Evolutionary conservation across 2,797 vertebrate species (phyloP).

Genomic region (Eospalax fontanierii): DNA sequence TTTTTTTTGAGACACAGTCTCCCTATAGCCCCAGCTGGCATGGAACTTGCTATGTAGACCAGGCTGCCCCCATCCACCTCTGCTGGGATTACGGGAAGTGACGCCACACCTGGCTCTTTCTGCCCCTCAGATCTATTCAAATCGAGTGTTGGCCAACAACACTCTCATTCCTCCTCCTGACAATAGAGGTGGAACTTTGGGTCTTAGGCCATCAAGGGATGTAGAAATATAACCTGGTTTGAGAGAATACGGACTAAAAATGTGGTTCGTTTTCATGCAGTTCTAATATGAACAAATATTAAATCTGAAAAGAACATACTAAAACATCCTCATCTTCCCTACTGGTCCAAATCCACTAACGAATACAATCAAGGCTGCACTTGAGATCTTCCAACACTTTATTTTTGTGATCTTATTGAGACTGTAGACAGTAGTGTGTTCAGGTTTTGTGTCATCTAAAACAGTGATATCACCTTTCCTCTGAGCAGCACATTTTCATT

Average conservation of each 20-base stretch:
- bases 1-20: too few species aligned
- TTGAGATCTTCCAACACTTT: constrained; percentile 62
- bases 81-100: too few species aligned
- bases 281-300: constrained; percentile 89
- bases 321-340: neutral
- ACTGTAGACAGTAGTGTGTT: constrained; percentile 54
- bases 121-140: neutral
- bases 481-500: constrained; percentile 22
- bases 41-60: too few species aligned
- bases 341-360: neutral
- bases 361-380: neutral
- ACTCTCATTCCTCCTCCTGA: neutral
- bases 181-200: constrained; percentile 88
- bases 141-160: neutral
- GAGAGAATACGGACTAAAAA: constrained; percentile 88
- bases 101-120: too few species aligned
- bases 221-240: constrained; percentile 80
- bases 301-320: constrained; percentile 17
- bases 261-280: constrained; percentile 90
- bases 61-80: too few species aligned
- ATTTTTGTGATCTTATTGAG: constrained; percentile 48
- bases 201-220: constrained; percentile 86
- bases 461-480: neutral
- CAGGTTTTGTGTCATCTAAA: neutral
- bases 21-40: too few species aligned